These are phyloP conservation scores for Rhinopomastus cyanomelas DNA, from an alignment of 2,113 vertebrate genomes.

Conservation along the genomic window DNA sequence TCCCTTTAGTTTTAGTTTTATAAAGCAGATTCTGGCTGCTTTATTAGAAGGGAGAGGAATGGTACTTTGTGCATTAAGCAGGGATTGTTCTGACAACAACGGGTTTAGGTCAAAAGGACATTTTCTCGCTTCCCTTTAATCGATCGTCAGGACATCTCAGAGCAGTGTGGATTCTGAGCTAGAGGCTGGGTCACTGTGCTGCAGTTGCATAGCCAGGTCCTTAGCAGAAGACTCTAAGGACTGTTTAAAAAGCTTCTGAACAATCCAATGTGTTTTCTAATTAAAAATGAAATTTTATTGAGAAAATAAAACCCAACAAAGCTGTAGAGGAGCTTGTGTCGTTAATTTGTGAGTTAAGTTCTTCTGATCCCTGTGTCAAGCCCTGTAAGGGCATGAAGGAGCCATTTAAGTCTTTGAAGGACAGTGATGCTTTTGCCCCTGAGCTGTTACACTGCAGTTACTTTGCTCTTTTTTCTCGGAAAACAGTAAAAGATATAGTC, in stretches of 20 bases:
- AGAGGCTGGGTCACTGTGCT: neutral
- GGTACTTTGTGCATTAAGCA: neutral
- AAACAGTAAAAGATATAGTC: neutral
- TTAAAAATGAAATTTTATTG: neutral
- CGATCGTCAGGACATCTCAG: neutral
- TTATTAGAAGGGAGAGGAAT: neutral
- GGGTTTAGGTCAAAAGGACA: neutral
- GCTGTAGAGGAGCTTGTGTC: neutral
- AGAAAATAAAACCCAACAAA: neutral
- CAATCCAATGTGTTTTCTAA: neutral
- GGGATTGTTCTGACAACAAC: neutral
- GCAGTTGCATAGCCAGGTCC: neutral
- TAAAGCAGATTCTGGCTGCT: neutral
- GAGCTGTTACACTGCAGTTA: neutral
- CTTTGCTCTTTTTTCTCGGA: neutral
- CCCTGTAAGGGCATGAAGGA: neutral
- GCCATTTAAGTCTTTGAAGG: neutral
- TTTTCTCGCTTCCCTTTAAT: neutral
- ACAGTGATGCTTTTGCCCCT: neutral
- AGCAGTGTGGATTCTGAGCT: neutral
- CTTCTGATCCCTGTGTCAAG: neutral
- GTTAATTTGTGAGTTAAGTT: neutral
- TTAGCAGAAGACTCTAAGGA: neutral
- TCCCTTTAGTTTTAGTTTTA: neutral
- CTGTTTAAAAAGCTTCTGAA: neutral